These are phyloP conservation scores for Plecotus auritus DNA, from an alignment of 2,113 vertebrate genomes.

Conservation along the genomic window DNA sequence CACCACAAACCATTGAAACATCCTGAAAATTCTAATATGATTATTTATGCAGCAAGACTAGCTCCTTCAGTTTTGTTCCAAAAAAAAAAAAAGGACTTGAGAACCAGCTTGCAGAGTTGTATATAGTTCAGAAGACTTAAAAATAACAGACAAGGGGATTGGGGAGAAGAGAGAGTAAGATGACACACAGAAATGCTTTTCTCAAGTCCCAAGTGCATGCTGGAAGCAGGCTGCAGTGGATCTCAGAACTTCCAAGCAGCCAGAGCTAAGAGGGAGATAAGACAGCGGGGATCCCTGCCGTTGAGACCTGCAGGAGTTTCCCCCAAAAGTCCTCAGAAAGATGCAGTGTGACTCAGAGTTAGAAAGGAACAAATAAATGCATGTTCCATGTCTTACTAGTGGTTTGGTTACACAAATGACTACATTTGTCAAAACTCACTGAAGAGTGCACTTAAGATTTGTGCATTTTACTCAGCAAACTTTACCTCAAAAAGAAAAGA, in stretches of 20 bases:
- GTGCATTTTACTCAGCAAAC: not conserved
- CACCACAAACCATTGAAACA: slow-evolving; percentile 13
- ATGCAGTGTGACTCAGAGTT: not conserved
- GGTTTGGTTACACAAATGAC: not conserved
- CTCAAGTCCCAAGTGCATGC: not conserved
- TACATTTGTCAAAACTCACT: not conserved
- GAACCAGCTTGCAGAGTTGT: not conserved
- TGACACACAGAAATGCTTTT: not conserved
- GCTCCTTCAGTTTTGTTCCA: slow-evolving; percentile 37
- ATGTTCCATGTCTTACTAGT: not conserved
- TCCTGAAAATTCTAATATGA: slow-evolving; percentile 47
- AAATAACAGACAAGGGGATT: not conserved
- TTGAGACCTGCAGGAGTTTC: not conserved
- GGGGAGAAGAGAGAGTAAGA: not conserved
- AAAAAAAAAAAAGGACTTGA: not conserved
- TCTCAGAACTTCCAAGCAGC: not conserved
- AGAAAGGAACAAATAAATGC: not conserved
- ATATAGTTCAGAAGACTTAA: slow-evolving; percentile 3
- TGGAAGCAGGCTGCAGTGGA: not conserved
- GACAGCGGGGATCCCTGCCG: not conserved
- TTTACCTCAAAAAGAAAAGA: not conserved
- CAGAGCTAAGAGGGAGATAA: not conserved
- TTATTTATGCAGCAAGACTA: slow-evolving; percentile 42
- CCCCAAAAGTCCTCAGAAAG: not conserved
- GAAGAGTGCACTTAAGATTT: not conserved